Evolutionary conservation across 1,140 invertebrate genomes (phyloP).

Genomic region (Eufriesea mexicana): DNA sequence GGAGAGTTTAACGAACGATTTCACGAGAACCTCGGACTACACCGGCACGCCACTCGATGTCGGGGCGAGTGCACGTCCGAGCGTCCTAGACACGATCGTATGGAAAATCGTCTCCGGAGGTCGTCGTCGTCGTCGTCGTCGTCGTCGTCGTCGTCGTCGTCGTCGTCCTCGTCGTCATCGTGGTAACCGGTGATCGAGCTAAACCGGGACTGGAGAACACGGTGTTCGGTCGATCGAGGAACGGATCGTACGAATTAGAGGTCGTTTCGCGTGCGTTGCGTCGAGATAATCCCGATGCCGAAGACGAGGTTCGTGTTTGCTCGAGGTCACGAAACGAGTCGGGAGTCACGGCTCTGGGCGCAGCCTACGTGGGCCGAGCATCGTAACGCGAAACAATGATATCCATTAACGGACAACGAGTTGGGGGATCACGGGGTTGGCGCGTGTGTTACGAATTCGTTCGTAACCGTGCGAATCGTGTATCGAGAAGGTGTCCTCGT

Average conservation of each 20-base stretch:
- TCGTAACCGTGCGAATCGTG: conserved; percentile 21
- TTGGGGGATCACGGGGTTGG: conserved; percentile 39
- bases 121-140: background rate
- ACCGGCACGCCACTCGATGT: background rate
- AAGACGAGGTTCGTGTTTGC: conserved; percentile 25
- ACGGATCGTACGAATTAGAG: conserved; percentile 14
- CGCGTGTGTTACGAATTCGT: conserved; percentile 34
- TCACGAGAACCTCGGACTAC: conserved; percentile 42
- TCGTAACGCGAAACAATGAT: conserved; percentile 52
- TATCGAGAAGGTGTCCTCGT: conserved; percentile 14
- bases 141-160: background rate
- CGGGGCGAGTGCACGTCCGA: background rate
- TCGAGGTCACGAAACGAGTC: conserved; percentile 15
- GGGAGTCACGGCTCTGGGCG: conserved; percentile 1
- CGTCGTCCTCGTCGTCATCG: background rate
- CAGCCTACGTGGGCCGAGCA: conserved; percentile 27
- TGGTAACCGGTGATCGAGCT: background rate
- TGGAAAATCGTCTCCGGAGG: background rate
- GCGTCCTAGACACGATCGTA: background rate
- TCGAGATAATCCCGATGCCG: background rate
- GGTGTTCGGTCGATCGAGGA: background rate
- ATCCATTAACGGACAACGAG: conserved; percentile 58
- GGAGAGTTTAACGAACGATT: conserved; percentile 50
- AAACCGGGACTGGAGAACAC: background rate
- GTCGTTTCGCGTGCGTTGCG: background rate